Conservation (phyloP, 1,140 invertebrate genomes). For the Monochamus saltuarius region DNA sequence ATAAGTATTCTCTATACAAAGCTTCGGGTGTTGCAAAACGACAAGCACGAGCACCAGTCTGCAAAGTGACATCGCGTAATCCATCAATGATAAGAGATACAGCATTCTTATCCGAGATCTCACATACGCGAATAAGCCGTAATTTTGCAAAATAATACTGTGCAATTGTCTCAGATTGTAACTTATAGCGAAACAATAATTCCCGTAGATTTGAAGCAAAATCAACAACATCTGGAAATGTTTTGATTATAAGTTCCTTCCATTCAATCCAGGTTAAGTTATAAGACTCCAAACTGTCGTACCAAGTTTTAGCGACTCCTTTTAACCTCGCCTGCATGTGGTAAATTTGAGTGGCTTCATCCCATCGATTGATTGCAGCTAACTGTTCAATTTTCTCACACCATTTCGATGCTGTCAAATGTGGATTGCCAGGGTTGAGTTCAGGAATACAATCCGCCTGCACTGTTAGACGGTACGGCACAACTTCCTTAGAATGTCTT, state of each 20-base stretch:
- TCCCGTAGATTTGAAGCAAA: not conserved
- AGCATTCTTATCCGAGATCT: not conserved
- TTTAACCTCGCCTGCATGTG: not conserved
- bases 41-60: too few relatives aligned
- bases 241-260: not conserved
- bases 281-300: not conserved
- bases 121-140: not conserved
- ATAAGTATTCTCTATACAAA: too few relatives aligned
- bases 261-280: not conserved
- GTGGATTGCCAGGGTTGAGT: too few relatives aligned
- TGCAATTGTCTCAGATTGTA: not conserved
- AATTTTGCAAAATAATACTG: constrained; percentile 7
- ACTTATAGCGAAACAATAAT: not conserved
- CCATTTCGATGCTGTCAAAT: not conserved
- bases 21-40: too few relatives aligned
- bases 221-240: not conserved
- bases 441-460: too few relatives aligned
- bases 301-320: constrained; percentile 1
- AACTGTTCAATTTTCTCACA: not conserved
- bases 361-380: not conserved
- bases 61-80: too few relatives aligned
- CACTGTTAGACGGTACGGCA: too few relatives aligned
- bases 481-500: too few relatives aligned
- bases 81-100: too few relatives aligned
- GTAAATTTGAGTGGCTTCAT: not conserved